A percentile compares a stretch with the other conserved stretches of the same genome.
Conservation (phyloP, 2,113 vertebrate genomes). For the Mesitornis unicolor region DNA sequence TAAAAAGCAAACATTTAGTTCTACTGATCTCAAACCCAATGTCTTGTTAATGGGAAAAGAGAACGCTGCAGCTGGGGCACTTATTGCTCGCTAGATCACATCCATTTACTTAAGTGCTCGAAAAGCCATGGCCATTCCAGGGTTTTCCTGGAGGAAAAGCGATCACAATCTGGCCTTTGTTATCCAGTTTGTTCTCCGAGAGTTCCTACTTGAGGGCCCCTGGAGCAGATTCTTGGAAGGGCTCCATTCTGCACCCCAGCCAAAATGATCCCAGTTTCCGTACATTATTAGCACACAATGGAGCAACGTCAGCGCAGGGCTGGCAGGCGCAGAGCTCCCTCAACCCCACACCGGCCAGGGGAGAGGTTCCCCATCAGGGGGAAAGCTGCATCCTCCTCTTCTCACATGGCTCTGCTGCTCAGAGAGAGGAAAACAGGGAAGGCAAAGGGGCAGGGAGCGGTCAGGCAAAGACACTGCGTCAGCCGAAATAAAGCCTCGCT, state of each 20-base stretch:
- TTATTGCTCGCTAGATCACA: background rate
- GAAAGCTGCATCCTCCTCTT: background rate
- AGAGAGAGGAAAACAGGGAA: background rate
- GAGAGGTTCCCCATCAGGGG: background rate
- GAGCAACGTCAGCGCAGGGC: slow-evolving; percentile 19
- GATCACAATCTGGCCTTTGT: slow-evolving; percentile 64
- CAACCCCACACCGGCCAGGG: background rate
- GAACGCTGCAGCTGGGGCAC: background rate
- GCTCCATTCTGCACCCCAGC: slow-evolving; percentile 47
- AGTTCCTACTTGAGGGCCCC: slow-evolving; percentile 34
- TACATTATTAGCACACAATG: slow-evolving; percentile 62
- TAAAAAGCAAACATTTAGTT: background rate
- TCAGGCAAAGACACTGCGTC: background rate
- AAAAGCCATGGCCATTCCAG: slow-evolving; percentile 15
- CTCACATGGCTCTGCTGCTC: background rate
- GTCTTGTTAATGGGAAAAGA: background rate
- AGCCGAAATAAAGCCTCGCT: background rate
- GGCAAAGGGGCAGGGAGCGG: background rate
- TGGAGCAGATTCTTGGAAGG: slow-evolving; percentile 40
- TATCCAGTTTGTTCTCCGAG: slow-evolving; percentile 50
- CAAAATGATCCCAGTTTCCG: slow-evolving; percentile 21
- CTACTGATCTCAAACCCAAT: background rate
- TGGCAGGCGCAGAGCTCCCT: background rate
- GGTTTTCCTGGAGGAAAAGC: slow-evolving; percentile 57
- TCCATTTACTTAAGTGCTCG: background rate